Conservation (phyloP, 2,888 invertebrate species). For the Meandrusa payeni region DNA sequence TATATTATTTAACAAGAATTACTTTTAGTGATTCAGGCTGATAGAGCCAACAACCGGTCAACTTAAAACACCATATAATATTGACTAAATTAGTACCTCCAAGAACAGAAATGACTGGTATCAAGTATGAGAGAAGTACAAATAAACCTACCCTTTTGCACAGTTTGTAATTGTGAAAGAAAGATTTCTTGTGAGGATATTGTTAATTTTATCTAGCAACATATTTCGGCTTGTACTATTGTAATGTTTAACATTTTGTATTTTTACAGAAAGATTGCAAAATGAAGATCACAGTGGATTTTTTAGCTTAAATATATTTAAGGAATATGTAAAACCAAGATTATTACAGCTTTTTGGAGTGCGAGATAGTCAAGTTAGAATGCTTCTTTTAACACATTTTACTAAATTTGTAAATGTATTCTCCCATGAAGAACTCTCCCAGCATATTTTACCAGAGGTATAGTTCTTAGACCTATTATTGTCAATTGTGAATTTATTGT, state of each 20-base stretch:
- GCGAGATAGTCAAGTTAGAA: slow-evolving; percentile 88
- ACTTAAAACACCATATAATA: no score
- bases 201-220: no score
- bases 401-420: slow-evolving; percentile 87
- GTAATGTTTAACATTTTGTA: slow-evolving; percentile 1
- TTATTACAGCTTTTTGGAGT: slow-evolving; percentile 91
- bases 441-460: slow-evolving; percentile 92
- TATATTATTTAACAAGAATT: no score
- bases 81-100: no score
- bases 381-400: slow-evolving; percentile 89
- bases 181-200: no score
- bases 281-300: slow-evolving; percentile 78
- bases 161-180: no score
- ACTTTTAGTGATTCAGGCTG: no score
- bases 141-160: no score
- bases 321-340: slow-evolving; percentile 87
- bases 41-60: no score
- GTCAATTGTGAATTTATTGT: neutral
- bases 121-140: no score
- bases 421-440: slow-evolving; percentile 87
- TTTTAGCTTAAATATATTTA: slow-evolving; percentile 85
- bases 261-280: slow-evolving; percentile 56
- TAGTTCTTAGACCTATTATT: neutral
- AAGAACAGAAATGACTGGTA: no score
- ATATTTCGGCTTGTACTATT: no score